These are phyloP conservation scores for Capromys pilorides DNA, from an alignment of 2,797 vertebrate genomes.

Conservation along the genomic window DNA sequence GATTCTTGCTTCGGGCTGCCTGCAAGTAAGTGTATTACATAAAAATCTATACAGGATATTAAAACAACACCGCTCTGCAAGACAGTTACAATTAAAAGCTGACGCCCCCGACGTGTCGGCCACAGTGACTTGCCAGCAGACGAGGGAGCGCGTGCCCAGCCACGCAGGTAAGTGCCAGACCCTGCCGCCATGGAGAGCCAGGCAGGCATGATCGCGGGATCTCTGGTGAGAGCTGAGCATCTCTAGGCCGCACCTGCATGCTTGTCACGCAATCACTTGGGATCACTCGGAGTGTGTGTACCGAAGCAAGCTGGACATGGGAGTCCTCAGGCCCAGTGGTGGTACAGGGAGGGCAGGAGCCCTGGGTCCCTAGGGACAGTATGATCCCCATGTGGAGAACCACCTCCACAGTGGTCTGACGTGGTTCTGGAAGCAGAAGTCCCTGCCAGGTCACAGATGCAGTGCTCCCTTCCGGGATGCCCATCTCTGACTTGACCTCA, in stretches of 20 bases:
- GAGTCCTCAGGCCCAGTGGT: not conserved
- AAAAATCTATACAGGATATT: slow-evolving; percentile 99
- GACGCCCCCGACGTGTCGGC: slow-evolving; percentile 91
- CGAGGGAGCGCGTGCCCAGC: slow-evolving; percentile 85
- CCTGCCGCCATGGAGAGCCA: not conserved
- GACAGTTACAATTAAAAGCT: slow-evolving; percentile 99
- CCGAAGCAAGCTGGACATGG: not conserved
- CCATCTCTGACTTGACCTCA: not conserved
- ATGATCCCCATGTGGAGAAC: rapidly evolving
- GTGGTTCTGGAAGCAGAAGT: too few relatives aligned
- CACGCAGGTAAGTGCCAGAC: not conserved
- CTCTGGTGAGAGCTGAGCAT: slow-evolving; percentile 67
- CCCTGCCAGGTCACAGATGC: rapidly evolving
- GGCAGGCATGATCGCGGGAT: not conserved
- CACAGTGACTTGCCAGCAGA: slow-evolving; percentile 88
- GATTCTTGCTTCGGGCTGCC: slow-evolving; percentile 99
- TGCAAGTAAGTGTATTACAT: slow-evolving; percentile 99
- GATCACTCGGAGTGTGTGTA: not conserved
- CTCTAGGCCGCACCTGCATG: slow-evolving; percentile 54
- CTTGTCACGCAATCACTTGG: slow-evolving; percentile 49
- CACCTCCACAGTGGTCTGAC: rapidly evolving
- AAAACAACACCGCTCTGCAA: slow-evolving; percentile 99
- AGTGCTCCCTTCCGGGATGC: rapidly evolving
- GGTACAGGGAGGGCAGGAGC: not conserved
- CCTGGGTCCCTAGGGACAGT: too few relatives aligned